Percentiles rank a stretch among this genome's conserved stretches.
These are phyloP conservation scores for Streptopelia turtur DNA, from an alignment of 2,797 vertebrate species.

Conservation along the genomic window DNA sequence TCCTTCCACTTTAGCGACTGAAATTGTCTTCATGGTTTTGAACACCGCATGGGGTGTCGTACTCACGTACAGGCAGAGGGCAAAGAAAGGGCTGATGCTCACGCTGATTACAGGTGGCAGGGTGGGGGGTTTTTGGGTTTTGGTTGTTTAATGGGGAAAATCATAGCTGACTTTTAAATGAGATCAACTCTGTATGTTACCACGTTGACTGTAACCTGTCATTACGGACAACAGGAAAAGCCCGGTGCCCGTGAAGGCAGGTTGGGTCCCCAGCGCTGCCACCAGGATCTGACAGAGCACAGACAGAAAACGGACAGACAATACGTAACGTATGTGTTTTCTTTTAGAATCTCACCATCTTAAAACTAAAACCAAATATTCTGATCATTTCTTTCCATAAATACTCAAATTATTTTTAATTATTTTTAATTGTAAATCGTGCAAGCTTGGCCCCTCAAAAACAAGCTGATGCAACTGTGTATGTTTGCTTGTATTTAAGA, in stretches of 20 bases:
- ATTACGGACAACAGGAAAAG: not conserved
- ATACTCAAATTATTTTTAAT: not conserved
- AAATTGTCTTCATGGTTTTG: not conserved
- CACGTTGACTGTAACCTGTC: not conserved
- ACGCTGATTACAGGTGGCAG: fast-evolving
- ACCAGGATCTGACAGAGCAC: fast-evolving
- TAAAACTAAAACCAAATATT: not conserved
- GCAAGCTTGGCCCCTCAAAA: not conserved
- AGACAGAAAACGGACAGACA: not conserved
- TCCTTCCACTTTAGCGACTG: not conserved
- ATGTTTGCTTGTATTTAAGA: not conserved
- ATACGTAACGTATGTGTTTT: not conserved
- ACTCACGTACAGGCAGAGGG: not conserved
- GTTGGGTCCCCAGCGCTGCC: not conserved
- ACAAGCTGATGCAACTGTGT: not conserved
- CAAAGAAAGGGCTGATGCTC: not conserved
- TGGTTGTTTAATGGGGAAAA: not conserved
- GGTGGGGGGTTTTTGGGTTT: not conserved
- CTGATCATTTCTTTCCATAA: not conserved
- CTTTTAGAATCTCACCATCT: not conserved
- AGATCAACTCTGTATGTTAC: not conserved
- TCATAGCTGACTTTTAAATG: not conserved
- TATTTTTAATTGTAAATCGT: not conserved
- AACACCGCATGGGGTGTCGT: not conserved
- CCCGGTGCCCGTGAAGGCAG: not conserved